These are phyloP conservation scores for Thalassoma bifasciatum DNA, from an alignment of 2,113 vertebrate genomes.

Conservation along the genomic window DNA sequence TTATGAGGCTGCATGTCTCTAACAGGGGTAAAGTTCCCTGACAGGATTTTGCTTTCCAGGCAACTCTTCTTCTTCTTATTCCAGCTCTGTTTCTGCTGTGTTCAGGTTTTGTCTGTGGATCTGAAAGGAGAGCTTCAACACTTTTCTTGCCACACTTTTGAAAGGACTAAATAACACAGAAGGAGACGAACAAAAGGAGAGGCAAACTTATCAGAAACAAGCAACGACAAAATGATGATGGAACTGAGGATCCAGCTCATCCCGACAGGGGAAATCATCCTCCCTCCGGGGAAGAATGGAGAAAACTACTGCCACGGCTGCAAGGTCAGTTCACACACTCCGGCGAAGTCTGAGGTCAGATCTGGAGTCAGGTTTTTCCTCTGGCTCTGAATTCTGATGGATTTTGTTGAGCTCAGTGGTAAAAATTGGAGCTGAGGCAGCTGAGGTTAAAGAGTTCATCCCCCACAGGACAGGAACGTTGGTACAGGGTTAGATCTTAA, in stretches of 20 bases:
- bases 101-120: slow-evolving; percentile 7
- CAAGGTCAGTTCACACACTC: slow-evolving; percentile 70
- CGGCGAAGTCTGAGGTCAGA: neutral
- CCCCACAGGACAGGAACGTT: slow-evolving; percentile 3
- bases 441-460: slow-evolving; percentile 25
- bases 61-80: neutral
- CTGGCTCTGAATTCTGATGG: slow-evolving; percentile 22
- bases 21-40: neutral
- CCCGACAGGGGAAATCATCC: slow-evolving; percentile 78
- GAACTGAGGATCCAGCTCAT: slow-evolving; percentile 77
- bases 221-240: slow-evolving; percentile 63
- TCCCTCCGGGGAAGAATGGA: slow-evolving; percentile 74
- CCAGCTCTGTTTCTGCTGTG: neutral
- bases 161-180: neutral
- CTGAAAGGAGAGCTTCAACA: neutral
- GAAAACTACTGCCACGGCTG: slow-evolving; percentile 76
- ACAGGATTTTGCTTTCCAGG: slow-evolving; percentile 13
- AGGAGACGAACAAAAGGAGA: neutral
- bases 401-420: slow-evolving; percentile 22
- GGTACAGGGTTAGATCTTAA: slow-evolving; percentile 32
- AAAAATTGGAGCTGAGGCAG: slow-evolving; percentile 26
- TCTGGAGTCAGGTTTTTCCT: slow-evolving; percentile 32
- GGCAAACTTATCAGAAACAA: neutral
- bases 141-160: neutral
- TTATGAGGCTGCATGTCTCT: neutral